phyloP scores from a whole-genome alignment of 1,140 invertebrate genomes.

The Telenomus remus region DNA sequence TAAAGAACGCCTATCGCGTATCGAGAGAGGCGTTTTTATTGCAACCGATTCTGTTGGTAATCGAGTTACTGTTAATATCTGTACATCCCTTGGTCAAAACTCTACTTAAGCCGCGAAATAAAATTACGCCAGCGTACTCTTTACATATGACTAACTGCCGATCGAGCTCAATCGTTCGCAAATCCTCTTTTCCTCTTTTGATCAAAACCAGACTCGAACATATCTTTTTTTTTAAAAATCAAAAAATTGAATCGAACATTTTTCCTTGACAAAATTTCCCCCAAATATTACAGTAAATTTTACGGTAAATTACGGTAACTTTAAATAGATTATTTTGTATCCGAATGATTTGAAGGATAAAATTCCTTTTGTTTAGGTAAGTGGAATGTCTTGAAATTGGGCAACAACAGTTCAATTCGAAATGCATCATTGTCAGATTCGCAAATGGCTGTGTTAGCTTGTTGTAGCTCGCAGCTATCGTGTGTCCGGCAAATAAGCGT shows the following conservation, averaged over 20 bases:
- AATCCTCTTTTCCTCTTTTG: conserved; percentile 32
- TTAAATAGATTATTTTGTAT: too few relatives aligned
- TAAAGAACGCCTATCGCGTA: conserved; percentile 41
- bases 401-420: conserved; percentile 37
- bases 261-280: too few relatives aligned
- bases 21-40: conserved; percentile 38
- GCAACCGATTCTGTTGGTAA: conserved; percentile 42
- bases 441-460: conserved; percentile 37
- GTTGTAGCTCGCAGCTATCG: conserved; percentile 42
- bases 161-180: conserved; percentile 44
- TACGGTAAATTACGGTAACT: too few relatives aligned
- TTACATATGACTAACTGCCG: conserved; percentile 34
- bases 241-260: too few relatives aligned
- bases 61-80: conserved; percentile 52
- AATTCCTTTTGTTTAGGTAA: background rate
- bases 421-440: conserved; percentile 26
- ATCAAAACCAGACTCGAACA: too few relatives aligned
- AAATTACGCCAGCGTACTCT: conserved; percentile 40
- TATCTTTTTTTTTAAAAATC: too few relatives aligned
- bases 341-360: too few relatives aligned
- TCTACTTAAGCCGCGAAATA: conserved; percentile 40
- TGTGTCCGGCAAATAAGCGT: conserved; percentile 67
- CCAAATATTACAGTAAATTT: too few relatives aligned
- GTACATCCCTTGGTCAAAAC: conserved; percentile 48
- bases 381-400: conserved; percentile 23